A percentile compares a stretch with the other conserved stretches of the same genome.
These are phyloP conservation scores for Cryptotermes secundus DNA, from an alignment of 1,140 invertebrate species.

Conservation along the genomic window DNA sequence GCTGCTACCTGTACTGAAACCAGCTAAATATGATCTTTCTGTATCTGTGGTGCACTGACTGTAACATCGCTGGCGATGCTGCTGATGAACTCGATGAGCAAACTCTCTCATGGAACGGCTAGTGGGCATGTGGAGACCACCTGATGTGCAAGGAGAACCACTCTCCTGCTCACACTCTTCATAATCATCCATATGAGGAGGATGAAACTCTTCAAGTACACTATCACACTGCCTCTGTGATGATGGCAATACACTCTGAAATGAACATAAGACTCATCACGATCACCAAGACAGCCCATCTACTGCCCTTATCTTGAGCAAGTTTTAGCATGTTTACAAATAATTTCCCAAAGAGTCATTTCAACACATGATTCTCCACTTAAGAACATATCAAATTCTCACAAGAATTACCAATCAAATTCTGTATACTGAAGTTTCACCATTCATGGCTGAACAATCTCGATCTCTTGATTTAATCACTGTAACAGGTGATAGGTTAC, in stretches of 20 bases:
- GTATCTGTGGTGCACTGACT: conserved; percentile 56
- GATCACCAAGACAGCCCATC: too few relatives aligned
- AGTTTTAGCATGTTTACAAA: too few relatives aligned
- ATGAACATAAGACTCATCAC: not conserved
- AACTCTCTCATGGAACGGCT: conserved; percentile 60
- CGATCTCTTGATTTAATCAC: too few relatives aligned
- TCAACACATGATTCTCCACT: too few relatives aligned
- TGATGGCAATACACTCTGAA: not conserved
- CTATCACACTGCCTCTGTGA: conserved; percentile 33
- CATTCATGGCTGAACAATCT: too few relatives aligned
- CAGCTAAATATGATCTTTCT: conserved; percentile 23
- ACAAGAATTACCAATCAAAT: too few relatives aligned
- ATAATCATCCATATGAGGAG: conserved; percentile 39
- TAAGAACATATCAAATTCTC: too few relatives aligned
- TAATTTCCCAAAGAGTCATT: too few relatives aligned
- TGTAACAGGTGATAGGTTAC: too few relatives aligned
- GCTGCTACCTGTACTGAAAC: conserved; percentile 47
- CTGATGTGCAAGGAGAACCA: conserved; percentile 53
- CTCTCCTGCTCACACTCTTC: conserved; percentile 52
- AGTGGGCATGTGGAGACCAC: conserved; percentile 63
- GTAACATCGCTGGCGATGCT: conserved; percentile 56
- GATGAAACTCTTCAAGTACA: conserved; percentile 35
- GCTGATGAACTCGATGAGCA: conserved; percentile 56
- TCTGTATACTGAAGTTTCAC: too few relatives aligned
- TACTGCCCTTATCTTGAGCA: too few relatives aligned